Base-by-base conservation (phyloP, 2,797 vertebrate genomes). In the Helarctos malayanus region DNA sequence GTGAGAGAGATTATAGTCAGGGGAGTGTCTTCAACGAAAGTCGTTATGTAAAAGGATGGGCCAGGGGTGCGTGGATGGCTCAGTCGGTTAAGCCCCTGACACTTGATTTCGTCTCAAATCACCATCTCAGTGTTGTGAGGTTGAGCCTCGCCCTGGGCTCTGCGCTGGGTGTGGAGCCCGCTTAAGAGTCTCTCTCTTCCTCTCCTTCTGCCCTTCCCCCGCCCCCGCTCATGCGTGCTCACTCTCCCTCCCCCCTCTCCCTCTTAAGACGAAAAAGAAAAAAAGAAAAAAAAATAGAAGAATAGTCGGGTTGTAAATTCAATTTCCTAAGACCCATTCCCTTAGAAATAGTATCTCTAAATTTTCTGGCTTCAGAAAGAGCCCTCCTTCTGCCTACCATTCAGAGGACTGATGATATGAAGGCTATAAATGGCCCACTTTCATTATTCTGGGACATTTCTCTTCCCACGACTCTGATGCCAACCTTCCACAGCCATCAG, bases 291-390 rank as follows among this genome's bases (percentile, higher is more conserved):
- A n/a, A n/a, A 35, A 56, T 52, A 56, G 49, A 89, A 83, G 54
- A 85, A 49, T 18, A 56, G 15, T 63, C 27, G 9, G 1, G 7
- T 83, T 81, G n/a, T 84, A 78, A 90, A 54, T 89, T 63, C 27
- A 38, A 29, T 76, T 89, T 96, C 57, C 84, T 15, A 75, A 92
- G 49, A 69, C 2, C 23, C 4, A 10, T 49, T 83, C 32, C 52
- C n/a, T 90, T 92, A n/a, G 47, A 90, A 84, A 90, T 71, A 81
- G 54, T 79, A 54, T 87, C 49, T 95, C 35, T 71, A 78, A 93
- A 52, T 93, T 92, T 3, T 78, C 63, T 65, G 57, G 38, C 38
- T 87, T 94, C 71, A 83, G 29, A 87, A 84, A 71, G 5, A 95
- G 45, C 87, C 52, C 23, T 21, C 63, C 13, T 63, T 93, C 68